Base-by-base conservation (phyloP, 2,113 vertebrate genomes). In the Nycticorax nycticorax region DNA sequence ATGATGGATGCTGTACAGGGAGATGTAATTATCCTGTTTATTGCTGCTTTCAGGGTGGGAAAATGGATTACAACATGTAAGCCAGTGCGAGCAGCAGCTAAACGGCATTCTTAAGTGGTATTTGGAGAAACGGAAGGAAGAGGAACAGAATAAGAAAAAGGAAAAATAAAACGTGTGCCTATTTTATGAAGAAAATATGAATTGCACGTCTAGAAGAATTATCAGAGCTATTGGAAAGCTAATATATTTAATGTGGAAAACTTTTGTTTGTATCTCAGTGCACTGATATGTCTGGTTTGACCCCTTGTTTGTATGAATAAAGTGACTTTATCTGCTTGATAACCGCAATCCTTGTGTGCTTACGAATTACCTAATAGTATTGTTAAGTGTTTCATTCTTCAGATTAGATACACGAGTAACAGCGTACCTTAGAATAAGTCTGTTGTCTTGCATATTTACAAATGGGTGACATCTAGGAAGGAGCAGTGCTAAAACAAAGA, bases 41-140 rank as follows among this genome's bases (percentile, higher is more conserved):
- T 93, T 74, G 48, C 17, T 94, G 73, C 56, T 96, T 87, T 67
- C 91, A 98, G 98, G 93, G 39, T 74, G 95, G 77, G 93, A 97
- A 85, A 97, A 97, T 39, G 98, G 98, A 81, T 80, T 99, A 20
- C 98, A 98, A 24, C 97, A 98, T 5, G 95, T 74, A 43, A 97
- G 71, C 77, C 98, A 98, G 19, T 98, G 75, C 32, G 98, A 98
- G 64, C 94, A 95, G 66, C 94, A 94, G 66, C 96, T 99, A 12
- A 94, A 97, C 7, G 5, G 43, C 50, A 93, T 99, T 76, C 96
- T 98, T 15, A 84, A 77, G 78, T 69, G 66, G 45, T 98, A 97
- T 22, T 57, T 87, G 63, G 97, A 98, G 82, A 97, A 97, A 37
- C 55, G 62, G 91, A 93, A 96, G 20, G 97, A 94, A 85, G 96